Conservation (phyloP, 2,888 invertebrate genomes). For the Alentia gelatinosa region DNA sequence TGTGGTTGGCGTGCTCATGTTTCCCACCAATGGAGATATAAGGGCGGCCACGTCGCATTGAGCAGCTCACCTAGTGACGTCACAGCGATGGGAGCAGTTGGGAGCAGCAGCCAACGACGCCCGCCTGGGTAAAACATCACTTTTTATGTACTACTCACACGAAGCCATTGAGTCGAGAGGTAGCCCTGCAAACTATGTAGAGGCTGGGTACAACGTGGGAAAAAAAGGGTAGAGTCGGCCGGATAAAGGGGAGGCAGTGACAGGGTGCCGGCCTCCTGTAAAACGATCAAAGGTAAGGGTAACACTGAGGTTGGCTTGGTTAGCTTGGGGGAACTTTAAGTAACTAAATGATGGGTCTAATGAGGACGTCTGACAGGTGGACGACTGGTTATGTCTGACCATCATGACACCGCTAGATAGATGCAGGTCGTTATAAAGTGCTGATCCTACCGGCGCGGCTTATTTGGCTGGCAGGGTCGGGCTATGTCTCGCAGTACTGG, state of each 20-base stretch:
- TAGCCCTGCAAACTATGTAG: not conserved
- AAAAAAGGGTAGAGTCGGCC: too few relatives aligned
- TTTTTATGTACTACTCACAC: constrained; percentile 4
- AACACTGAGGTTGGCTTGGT: not conserved
- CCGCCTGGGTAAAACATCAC: not conserved
- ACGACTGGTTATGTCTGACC: too few relatives aligned
- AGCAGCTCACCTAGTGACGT: not conserved
- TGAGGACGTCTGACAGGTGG: too few relatives aligned
- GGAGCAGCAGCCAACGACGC: not conserved
- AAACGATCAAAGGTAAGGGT: not conserved
- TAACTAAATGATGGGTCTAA: too few relatives aligned
- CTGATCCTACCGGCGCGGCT: too few relatives aligned
- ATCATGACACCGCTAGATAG: too few relatives aligned
- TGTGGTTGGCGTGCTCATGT: not conserved
- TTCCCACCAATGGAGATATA: constrained; percentile 29
- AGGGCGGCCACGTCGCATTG: not conserved
- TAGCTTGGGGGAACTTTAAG: not conserved
- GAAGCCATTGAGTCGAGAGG: not conserved
- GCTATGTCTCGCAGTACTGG: too few relatives aligned
- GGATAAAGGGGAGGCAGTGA: too few relatives aligned
- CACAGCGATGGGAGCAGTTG: not conserved
- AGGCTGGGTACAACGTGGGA: not conserved
- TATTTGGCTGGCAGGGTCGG: too few relatives aligned
- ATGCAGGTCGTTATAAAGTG: too few relatives aligned
- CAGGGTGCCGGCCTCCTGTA: not conserved